Conservation (phyloP, 2,113 vertebrate genomes). For the Ameiurus melas region DNA sequence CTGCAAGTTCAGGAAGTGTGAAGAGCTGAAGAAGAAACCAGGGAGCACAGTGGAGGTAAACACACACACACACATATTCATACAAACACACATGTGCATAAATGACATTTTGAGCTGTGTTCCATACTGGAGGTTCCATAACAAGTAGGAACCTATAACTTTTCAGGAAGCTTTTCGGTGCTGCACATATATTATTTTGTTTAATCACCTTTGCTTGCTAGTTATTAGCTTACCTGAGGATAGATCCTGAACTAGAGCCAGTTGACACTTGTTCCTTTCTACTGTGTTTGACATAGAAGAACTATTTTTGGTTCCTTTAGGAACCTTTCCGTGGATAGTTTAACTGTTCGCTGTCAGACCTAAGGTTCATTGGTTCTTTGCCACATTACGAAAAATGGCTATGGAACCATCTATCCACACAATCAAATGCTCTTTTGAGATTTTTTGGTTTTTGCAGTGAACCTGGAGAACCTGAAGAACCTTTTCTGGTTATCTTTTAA, state of each 20-base stretch:
- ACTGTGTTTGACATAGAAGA: background rate
- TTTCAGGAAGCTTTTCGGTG: background rate
- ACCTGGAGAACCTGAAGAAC: background rate
- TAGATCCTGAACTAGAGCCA: background rate
- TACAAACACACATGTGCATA: background rate
- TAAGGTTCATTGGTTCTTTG: background rate
- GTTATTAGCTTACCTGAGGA: background rate
- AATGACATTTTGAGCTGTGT: background rate
- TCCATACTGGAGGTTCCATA: background rate
- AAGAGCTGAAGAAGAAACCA: slow-evolving; percentile 97
- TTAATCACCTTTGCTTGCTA: background rate
- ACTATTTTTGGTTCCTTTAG: background rate
- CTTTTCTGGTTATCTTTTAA: background rate
- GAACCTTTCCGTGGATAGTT: background rate
- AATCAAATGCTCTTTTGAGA: background rate
- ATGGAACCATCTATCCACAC: background rate
- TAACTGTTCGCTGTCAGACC: background rate
- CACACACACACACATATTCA: slow-evolving; percentile 1
- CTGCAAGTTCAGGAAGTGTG: slow-evolving; percentile 98
- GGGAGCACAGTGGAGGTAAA: slow-evolving; percentile 87
- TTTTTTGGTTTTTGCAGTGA: background rate
- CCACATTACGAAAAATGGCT: background rate
- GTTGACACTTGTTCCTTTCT: background rate
- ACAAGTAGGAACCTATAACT: background rate
- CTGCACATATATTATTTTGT: background rate